Base-by-base conservation (phyloP, 2,113 vertebrate genomes). In the Epinephelus cyanopodus region DNA sequence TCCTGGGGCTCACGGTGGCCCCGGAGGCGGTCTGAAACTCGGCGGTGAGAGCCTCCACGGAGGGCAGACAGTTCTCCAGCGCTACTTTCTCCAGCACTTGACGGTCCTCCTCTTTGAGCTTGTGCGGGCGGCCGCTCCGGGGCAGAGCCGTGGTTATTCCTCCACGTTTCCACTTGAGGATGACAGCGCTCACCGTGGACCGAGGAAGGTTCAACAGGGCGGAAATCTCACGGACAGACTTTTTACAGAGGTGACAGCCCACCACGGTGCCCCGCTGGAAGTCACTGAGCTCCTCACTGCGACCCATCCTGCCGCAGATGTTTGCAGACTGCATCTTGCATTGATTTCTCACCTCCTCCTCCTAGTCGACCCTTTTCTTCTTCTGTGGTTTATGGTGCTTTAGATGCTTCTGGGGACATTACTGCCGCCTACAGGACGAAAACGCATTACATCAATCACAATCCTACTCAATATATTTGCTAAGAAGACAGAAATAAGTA, bases 41-140 rank as follows among this genome's bases (percentile, higher is more conserved):
- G 52, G 64, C 14, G 37, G 90, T 71, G 78, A 92, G 83, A 2
- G 90, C 89, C 9, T 79, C 58, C 4, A 90, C 67, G 27, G 90
- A 89, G 27, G 89, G 79, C 54, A 80, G 17, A 18, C 74, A 61
- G 50, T 66, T 87, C n/a, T 78, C 85, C 83, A 84, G 68, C 2
- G 83, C 90, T 2, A 89, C 67, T n/a, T 57, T 63, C 81, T 92
- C 80, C 89, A 92, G 73, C 52, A 90, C 57, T 25, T 86, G 89
- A 0, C 89, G 89, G 76, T 90, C 62, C 81, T 79, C 64, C 74
- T 92, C 89, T 2, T 80, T 86, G 9, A 92, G 90, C 85, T 89
- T 92, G 77, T 89, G 89, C 7, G 90, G 90, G 3, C 90, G 87
- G 67, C 90, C 89, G 79, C 90, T 82, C 14, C 90, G 89, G 53